These are phyloP conservation scores for Polyploca ridens DNA, from an alignment of 2,888 invertebrate genomes.

Conservation along the genomic window DNA sequence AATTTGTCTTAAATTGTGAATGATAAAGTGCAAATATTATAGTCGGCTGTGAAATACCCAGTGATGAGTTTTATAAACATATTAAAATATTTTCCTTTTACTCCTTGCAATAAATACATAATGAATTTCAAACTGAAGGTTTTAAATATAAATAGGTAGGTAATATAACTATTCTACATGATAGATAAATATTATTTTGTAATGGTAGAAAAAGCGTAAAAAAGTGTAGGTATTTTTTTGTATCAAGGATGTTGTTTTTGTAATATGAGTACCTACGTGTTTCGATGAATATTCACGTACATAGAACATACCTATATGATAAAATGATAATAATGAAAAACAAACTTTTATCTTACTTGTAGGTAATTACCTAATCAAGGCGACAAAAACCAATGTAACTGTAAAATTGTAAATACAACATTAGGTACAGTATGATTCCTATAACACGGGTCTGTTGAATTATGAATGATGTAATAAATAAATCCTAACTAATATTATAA, in stretches of 20 bases:
- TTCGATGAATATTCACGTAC: neutral
- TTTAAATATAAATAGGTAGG: neutral
- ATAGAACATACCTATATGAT: neutral
- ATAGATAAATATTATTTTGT: too few species aligned
- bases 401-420: too few species aligned
- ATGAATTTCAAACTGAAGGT: neutral
- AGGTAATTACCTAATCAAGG: neutral
- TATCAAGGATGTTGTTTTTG: too few species aligned
- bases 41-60: constrained; percentile 66
- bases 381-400: neutral
- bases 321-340: neutral
- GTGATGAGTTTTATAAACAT: constrained; percentile 59
- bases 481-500: too few species aligned
- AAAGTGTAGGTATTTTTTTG: too few species aligned
- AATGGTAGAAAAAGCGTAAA: too few species aligned
- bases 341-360: neutral
- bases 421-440: too few species aligned
- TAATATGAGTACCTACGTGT: too few species aligned
- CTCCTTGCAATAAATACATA: constrained; percentile 12
- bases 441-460: too few species aligned
- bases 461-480: too few species aligned
- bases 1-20: neutral
- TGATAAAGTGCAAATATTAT: constrained; percentile 56
- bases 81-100: constrained; percentile 27
- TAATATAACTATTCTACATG: too few species aligned